These are phyloP conservation scores for Caranx ignobilis DNA, from an alignment of 2,113 vertebrate species.

Conservation along the genomic window DNA sequence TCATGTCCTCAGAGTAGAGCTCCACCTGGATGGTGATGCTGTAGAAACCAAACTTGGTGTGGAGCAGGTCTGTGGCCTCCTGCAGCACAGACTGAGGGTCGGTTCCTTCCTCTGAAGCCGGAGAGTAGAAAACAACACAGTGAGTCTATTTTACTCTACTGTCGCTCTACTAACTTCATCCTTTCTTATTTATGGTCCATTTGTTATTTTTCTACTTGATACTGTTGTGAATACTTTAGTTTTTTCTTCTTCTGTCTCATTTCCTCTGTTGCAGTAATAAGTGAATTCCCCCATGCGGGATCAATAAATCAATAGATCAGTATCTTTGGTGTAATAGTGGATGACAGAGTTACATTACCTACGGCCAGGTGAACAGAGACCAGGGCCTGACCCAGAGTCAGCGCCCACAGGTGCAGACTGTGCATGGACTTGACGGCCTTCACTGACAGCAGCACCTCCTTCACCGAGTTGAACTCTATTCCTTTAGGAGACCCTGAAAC, in stretches of 20 bases:
- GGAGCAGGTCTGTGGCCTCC: conserved; percentile 88
- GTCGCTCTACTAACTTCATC: not conserved
- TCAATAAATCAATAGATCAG: too few species aligned
- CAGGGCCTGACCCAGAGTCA: conserved; percentile 88
- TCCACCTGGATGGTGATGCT: conserved; percentile 94
- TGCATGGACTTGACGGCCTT: conserved; percentile 89
- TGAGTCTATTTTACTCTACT: not conserved
- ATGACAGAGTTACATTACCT: conserved; percentile 15
- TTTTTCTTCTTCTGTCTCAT: too few species aligned
- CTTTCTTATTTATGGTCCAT: not conserved
- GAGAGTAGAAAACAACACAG: not conserved
- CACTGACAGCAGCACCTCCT: conserved; percentile 89
- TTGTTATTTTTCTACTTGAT: too few species aligned
- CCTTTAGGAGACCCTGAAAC: conserved; percentile 88
- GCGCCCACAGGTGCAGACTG: conserved; percentile 92
- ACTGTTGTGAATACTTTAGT: too few species aligned
- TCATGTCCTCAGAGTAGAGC: conserved; percentile 87
- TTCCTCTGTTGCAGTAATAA: too few species aligned
- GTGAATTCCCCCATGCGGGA: too few species aligned
- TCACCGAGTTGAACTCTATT: conserved; percentile 88
- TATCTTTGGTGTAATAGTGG: too few species aligned
- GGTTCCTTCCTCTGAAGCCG: conserved; percentile 81
- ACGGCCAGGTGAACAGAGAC: conserved; percentile 91
- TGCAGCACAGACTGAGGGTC: conserved; percentile 88
- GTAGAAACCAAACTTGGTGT: conserved; percentile 90